Base-by-base conservation (phyloP, 2,797 vertebrate genomes). In the Muscicapa comitata region DNA sequence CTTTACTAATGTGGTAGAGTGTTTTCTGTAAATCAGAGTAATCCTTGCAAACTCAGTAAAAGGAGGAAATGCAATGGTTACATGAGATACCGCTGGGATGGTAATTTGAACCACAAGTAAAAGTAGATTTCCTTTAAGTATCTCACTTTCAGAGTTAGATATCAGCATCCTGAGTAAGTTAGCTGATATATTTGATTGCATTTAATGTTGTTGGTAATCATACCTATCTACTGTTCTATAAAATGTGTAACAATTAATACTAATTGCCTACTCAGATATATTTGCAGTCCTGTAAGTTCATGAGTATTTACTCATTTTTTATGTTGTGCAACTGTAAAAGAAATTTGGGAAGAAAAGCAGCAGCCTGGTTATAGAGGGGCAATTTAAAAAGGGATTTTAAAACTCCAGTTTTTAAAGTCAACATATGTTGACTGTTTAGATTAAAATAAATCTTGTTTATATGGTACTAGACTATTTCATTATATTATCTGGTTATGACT, bases 71-170 rank as follows among this genome's bases (percentile, higher is more conserved):
- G 3, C 12, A 59, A 7, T 31, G 5, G 24, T 62, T 88, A 21
- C 16, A 13, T 18, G 38, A 63, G 26, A 18, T 28, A 21, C 0
- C 0, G 0, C 7, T 66, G 35, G 31, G 17, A 45, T 66, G 10
- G 61, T 73, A 73, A 48, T 73, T 84, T 76, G n/a, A 82, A 67
- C 9, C n/a, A 38, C 4, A 19, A 71, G 26, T 37, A 47, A 72
- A 88, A 83, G 40, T 31, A 54, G 2, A 11, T 48, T 81, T 77
- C 14, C 12, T 62, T 59, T 58, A 74, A 47, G 19, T 66, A 7
- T 53, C 28, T 88, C 45, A n/a, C 15, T 79, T 78, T 79, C 35
- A 82, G 55, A 55, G 24, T 6, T 70, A 53, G 33, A 16, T 74
- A 53, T 26, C 28, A 70, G 35, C 11, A 40, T 48, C 54, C 35